Evolutionary conservation across 2,797 vertebrate genomes (phyloP), one percentile per base, ranked within the genome.

Genomic region (Gymnoscopelus braueri): DNA sequence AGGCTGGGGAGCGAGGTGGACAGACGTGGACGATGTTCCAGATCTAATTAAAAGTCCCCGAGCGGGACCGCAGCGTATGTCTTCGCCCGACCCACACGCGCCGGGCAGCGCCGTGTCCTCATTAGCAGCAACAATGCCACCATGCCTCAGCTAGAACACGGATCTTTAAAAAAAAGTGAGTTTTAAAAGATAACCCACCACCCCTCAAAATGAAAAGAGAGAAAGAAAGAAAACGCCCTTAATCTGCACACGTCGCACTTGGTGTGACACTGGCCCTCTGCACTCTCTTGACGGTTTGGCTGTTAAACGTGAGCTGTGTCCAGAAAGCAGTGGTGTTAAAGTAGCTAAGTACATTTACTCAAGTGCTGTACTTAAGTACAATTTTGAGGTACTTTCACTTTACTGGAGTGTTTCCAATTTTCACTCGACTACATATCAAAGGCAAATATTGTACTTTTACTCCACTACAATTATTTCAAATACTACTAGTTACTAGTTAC

Each of bases 1-100:
- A 89, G 89, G 62, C 29, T 75, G 15, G 68, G 75, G 77, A 8
- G 75, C 74, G 77, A 69, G 60, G 55, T 79, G 76, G 79, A 87
- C 82, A 87, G 88, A 75, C 75, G 81, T 81, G 66, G 19, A 19
- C 82, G 78, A 89, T 91, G 77, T 85, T 89, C 78, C 80, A 82
- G 72, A 80, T 84, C 88, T 90, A 91, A 93, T 93, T 92, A 90
- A 91, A 91, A 85, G 78, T 89, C 88, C 85, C 87, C 47, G 71
- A 88, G 79, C 87, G 87, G 89, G 85, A 87, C 78, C 49, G 0
- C 35, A 79, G 73, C 69, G 60, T 84, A 78, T 86, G 75, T 88
- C 76, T 89, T 81, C 81, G 52, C 81, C 32, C 69, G 79, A 89
- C 86, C 86, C 83, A 75, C 83, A 80, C 85, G 8, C 8, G 7